These are phyloP conservation scores for Megaceryle alcyon DNA, from an alignment of 2,797 vertebrate genomes.

Conservation along the genomic window DNA sequence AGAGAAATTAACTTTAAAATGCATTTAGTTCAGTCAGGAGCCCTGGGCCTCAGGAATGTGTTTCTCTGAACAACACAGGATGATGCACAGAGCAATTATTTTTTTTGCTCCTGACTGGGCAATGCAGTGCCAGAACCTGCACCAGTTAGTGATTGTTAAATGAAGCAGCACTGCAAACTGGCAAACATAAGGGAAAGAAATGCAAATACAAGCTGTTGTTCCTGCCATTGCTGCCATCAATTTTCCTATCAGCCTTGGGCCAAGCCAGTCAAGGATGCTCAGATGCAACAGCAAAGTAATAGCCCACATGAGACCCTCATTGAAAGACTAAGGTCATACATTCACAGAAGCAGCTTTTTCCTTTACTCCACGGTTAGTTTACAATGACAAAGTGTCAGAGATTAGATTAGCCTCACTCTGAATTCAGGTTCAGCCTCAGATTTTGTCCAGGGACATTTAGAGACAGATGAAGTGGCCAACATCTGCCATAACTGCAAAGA, in stretches of 20 bases:
- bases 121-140: neutral
- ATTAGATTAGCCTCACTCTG: neutral
- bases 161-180: neutral
- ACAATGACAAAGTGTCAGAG: neutral
- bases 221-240: neutral
- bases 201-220: neutral
- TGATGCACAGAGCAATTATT: neutral
- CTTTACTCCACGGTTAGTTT: neutral
- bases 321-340: neutral
- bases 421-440: neutral
- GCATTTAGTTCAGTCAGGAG: neutral
- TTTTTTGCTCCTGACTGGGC: neutral
- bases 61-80: neutral
- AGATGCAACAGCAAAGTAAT: neutral
- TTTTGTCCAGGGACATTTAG: neutral
- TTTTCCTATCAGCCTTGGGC: neutral
- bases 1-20: neutral
- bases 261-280: neutral
- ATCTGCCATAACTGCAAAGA: neutral
- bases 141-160: neutral
- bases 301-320: neutral
- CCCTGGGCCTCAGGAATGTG: neutral
- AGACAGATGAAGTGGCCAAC: neutral
- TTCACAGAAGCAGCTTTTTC: neutral
- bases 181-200: neutral